Percentiles rank a stretch among this genome's conserved stretches.
These are phyloP conservation scores for Torymus tubicola DNA, from an alignment of 2,888 invertebrate species.

Conservation along the genomic window DNA sequence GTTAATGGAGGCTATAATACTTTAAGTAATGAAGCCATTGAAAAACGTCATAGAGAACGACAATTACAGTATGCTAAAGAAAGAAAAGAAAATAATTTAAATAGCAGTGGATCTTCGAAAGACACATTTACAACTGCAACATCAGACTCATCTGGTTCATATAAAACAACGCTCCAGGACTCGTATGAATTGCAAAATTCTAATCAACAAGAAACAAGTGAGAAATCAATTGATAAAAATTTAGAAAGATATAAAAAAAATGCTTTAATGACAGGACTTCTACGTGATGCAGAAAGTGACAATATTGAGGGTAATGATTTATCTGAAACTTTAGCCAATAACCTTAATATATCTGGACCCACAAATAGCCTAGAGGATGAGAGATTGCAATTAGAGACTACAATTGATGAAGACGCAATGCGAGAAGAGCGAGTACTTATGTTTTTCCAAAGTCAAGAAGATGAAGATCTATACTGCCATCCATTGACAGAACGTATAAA, in stretches of 20 bases:
- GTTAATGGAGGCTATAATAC: constrained; percentile 30
- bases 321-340: background rate
- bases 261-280: constrained; percentile 25
- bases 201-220: constrained; percentile 7
- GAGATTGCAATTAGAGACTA: background rate
- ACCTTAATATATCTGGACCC: background rate
- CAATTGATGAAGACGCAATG: background rate
- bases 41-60: constrained; percentile 17
- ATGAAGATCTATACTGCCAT: constrained; percentile 47
- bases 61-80: constrained; percentile 8
- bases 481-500: constrained; percentile 19
- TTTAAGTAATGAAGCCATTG: constrained; percentile 48
- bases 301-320: background rate
- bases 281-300: background rate
- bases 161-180: background rate
- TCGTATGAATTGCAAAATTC: background rate
- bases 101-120: background rate
- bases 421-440: background rate
- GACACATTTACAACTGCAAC: background rate
- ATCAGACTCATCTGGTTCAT: constrained; percentile 13
- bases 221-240: background rate
- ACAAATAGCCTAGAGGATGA: background rate
- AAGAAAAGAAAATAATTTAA: background rate
- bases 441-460: constrained; percentile 40
- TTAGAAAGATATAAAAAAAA: constrained; percentile 37